These are phyloP conservation scores for Cydia strobilella DNA, from an alignment of 1,140 invertebrate species.

Conservation along the genomic window DNA sequence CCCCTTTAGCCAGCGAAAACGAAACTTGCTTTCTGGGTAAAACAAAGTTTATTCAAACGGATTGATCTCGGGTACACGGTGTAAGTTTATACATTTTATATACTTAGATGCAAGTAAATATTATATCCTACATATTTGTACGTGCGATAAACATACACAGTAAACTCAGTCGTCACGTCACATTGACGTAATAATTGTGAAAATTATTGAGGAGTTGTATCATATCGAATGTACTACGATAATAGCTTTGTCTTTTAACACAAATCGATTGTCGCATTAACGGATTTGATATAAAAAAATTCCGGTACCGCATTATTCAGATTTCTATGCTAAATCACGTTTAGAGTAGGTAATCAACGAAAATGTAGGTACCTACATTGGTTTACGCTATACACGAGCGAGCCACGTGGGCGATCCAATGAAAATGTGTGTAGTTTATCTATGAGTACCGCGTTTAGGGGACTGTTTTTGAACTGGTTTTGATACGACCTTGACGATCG, in stretches of 20 bases:
- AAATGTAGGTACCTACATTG: too few species aligned
- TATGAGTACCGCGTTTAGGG: too few species aligned
- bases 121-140: background rate
- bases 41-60: too few species aligned
- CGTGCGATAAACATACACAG: background rate
- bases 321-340: background rate
- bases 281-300: background rate
- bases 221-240: constrained; percentile 4
- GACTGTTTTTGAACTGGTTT: too few species aligned
- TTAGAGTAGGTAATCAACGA: background rate
- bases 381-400: too few species aligned
- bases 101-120: background rate
- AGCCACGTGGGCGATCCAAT: too few species aligned
- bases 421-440: too few species aligned
- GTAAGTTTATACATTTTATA: too few species aligned
- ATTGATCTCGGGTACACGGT: too few species aligned
- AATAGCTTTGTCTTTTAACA: constrained; percentile 23
- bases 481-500: too few species aligned
- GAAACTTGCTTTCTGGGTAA: too few species aligned
- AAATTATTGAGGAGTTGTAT: constrained; percentile 8
- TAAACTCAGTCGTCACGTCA: background rate
- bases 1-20: too few species aligned
- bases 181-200: constrained; percentile 5
- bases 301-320: background rate
- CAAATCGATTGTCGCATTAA: constrained; percentile 4